phyloP scores from a whole-genome alignment of 1,140 invertebrate genomes.

The Rhizoglyphus robini region DNA sequence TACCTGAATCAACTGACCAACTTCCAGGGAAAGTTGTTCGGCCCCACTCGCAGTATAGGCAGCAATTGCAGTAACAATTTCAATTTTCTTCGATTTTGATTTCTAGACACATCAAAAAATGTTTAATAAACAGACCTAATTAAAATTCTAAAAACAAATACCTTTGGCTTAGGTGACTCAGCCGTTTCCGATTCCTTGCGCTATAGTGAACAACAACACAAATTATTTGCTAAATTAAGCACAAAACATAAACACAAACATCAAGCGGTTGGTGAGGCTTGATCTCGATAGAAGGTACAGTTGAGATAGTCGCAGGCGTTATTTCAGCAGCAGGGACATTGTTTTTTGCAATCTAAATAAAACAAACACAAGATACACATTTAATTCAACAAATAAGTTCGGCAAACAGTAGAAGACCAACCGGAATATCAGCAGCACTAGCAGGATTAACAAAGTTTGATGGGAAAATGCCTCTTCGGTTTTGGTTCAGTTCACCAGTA shows the following conservation, averaged over 20 bases:
- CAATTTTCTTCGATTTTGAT: slow-evolving; percentile 53
- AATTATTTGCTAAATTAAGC: background rate
- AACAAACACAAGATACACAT: background rate
- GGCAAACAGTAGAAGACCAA: background rate
- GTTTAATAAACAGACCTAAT: background rate
- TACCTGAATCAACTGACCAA: slow-evolving; percentile 90
- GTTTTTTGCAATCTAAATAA: background rate
- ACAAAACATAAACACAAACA: background rate
- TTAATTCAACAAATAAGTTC: background rate
- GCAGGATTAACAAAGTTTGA: slow-evolving; percentile 65
- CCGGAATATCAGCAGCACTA: slow-evolving; percentile 16
- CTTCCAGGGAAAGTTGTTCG: slow-evolving; percentile 73
- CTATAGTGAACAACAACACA: background rate
- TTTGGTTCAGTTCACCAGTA: background rate
- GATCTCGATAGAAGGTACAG: background rate
- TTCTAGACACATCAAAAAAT: background rate
- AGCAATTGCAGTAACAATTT: slow-evolving; percentile 75
- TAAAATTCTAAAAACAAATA: background rate
- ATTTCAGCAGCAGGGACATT: background rate
- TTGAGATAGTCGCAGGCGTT: background rate
- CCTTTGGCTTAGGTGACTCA: background rate
- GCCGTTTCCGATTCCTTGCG: background rate
- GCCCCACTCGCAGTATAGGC: slow-evolving; percentile 71
- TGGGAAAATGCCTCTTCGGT: slow-evolving; percentile 78
- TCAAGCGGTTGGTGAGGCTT: slow-evolving; percentile 11